Evolutionary conservation across 1,140 invertebrate genomes (phyloP).

Genomic region (Drosophila insularis): DNA sequence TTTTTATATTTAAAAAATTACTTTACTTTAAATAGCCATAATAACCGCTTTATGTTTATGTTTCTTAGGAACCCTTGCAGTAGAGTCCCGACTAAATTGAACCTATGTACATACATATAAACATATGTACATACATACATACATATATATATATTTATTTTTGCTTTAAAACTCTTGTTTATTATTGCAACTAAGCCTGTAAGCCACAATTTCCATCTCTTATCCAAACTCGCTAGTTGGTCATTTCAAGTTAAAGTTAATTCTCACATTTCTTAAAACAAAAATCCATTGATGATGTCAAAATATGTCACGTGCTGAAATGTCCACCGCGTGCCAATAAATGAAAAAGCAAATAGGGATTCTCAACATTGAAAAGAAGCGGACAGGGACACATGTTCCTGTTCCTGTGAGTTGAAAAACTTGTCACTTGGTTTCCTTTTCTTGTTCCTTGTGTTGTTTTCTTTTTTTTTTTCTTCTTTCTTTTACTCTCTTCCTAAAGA

Average conservation of each 20-base stretch:
- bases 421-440: slow-evolving; percentile 55
- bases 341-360: slow-evolving; percentile 14
- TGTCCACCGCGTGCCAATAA: slow-evolving; percentile 66
- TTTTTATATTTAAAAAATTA: no score
- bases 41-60: no score
- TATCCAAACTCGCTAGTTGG: background rate
- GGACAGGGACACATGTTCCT: slow-evolving; percentile 70
- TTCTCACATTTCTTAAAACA: background rate
- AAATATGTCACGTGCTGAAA: slow-evolving; percentile 71
- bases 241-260: slow-evolving; percentile 6
- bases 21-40: no score
- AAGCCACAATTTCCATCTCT: background rate
- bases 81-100: no score
- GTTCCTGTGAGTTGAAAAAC: slow-evolving; percentile 55
- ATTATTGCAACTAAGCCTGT: background rate
- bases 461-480: no score
- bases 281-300: slow-evolving; percentile 37
- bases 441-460: background rate
- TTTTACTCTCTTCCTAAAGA: slow-evolving; percentile 37
- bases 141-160: no score
- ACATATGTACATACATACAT: no score
- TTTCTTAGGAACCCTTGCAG: no score
- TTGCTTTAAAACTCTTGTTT: background rate
- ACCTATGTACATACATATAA: no score
- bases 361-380: slow-evolving; percentile 15